Base-by-base conservation (phyloP, 2,113 vertebrate species). In the Etheostoma cragini region DNA sequence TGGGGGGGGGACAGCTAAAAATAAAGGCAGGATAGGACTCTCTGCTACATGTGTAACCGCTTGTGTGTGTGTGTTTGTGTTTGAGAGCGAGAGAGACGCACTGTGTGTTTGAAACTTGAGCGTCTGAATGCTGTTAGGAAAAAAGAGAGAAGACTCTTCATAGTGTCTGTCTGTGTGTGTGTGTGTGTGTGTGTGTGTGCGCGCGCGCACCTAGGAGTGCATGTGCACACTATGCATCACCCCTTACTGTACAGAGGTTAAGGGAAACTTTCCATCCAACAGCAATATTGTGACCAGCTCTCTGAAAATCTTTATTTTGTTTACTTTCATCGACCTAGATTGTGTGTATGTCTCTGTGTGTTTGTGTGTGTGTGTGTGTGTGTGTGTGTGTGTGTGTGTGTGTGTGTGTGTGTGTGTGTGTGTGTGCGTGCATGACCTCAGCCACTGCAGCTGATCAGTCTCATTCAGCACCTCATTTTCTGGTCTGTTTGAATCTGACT, bases 1-100 rank as follows among this genome's bases (percentile, higher is more conserved):
- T 88, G 80, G 68, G 82, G 78, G 82, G 82, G 67, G 79, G 83
- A 76, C 65, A 77, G 83, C 89, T 93, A 92, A 92, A 93, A 92
- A 93, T 91, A 91, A 26, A 87, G 74, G 60, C 63, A 79, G 35
- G 78, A 85, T 86, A 81, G 77, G 86, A 81, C 77, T 70, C 38
- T 69, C 1, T 60, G 60, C 12, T 81, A 67, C 33, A 38, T 46
- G 57, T 52, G 64, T 26, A 16, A 19, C 16, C 8, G 6, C 6
- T 11, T 3, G 13, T 35, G 30, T 10, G 5, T 19, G 5, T 22
- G 52, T 75, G 63, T 11, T 15, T 57, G 38, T 8, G 19, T n/a
- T 12, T 19, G 57, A 38, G 19, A 65, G 26, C 49, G 7, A 57
- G 54, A 30, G n/a, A 57, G 42, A 35, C 22, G 8, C 35, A 38